These are phyloP conservation scores for Solenopsis fugax DNA, from an alignment of 1,140 invertebrate genomes.

Conservation along the genomic window DNA sequence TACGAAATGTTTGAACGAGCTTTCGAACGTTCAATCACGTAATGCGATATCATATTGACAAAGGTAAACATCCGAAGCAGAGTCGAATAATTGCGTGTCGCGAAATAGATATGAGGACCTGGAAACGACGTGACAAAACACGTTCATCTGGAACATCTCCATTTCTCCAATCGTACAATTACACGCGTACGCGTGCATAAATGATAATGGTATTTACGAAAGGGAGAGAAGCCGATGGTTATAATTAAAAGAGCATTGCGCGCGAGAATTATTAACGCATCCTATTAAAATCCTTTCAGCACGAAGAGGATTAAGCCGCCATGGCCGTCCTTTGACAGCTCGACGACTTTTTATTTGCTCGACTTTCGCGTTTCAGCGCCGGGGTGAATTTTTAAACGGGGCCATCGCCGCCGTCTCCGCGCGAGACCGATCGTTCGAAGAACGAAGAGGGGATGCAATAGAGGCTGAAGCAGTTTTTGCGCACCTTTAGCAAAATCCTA, in stretches of 20 bases:
- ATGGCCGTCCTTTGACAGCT: constrained; percentile 40
- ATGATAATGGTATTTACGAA: constrained; percentile 15
- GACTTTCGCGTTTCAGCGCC: constrained; percentile 40
- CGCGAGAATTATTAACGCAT: constrained; percentile 46
- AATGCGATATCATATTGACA: constrained; percentile 1
- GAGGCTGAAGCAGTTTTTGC: constrained; percentile 15
- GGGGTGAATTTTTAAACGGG: constrained; percentile 51
- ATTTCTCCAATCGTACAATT: neutral
- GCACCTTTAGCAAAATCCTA: constrained; percentile 16
- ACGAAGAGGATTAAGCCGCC: constrained; percentile 46
- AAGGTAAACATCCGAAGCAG: constrained; percentile 27
- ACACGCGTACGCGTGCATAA: neutral
- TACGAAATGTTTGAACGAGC: neutral
- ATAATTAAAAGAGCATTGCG: constrained; percentile 46
- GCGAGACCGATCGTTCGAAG: constrained; percentile 11
- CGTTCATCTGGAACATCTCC: neutral
- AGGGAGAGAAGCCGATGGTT: neutral
- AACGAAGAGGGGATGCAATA: constrained; percentile 1
- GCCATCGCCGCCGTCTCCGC: neutral
- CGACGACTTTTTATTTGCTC: constrained; percentile 37
- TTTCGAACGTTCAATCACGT: neutral
- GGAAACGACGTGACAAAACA: neutral
- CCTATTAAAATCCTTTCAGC: constrained; percentile 63
- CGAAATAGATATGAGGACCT: neutral
- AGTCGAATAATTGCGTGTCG: constrained; percentile 23